phyloP scores from a whole-genome alignment of 2,113 vertebrate genomes.

The Pangasianodon hypophthalmus region DNA sequence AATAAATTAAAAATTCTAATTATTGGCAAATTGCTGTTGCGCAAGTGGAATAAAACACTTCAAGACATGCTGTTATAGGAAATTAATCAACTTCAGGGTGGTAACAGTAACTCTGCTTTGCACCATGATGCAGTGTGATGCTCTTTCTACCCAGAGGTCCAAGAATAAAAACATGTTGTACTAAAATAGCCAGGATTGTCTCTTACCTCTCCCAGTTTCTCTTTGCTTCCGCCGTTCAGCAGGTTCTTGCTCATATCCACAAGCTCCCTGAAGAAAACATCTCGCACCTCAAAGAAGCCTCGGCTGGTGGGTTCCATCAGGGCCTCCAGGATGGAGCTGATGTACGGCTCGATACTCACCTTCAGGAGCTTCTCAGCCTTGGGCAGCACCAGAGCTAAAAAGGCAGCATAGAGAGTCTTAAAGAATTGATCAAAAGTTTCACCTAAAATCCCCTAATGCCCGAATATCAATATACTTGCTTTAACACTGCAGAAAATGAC shows the following conservation, averaged over 20 bases:
- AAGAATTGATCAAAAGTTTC: neutral
- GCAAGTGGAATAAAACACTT: neutral
- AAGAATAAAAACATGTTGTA: neutral
- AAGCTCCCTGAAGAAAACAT: constrained; percentile 91
- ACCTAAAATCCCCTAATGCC: neutral
- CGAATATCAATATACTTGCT: neutral
- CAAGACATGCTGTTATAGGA: neutral
- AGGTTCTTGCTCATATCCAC: constrained; percentile 94
- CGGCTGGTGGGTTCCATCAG: constrained; percentile 95
- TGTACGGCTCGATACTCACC: constrained; percentile 88
- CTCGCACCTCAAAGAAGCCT: constrained; percentile 89
- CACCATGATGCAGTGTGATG: neutral
- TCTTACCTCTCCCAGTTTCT: constrained; percentile 88
- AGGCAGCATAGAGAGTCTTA: neutral
- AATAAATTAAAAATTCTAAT: neutral
- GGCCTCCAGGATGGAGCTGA: constrained; percentile 93
- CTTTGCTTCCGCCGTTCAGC: constrained; percentile 83
- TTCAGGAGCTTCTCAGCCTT: constrained; percentile 88
- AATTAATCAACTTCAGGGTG: neutral
- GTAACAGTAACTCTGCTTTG: neutral
- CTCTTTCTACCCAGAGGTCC: neutral
- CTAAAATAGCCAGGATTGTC: neutral
- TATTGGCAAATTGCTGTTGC: neutral
- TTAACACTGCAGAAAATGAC: neutral
- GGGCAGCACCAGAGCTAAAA: constrained; percentile 82